Conservation (phyloP, 2,888 invertebrate species). For the Trissolcus japonicus region DNA sequence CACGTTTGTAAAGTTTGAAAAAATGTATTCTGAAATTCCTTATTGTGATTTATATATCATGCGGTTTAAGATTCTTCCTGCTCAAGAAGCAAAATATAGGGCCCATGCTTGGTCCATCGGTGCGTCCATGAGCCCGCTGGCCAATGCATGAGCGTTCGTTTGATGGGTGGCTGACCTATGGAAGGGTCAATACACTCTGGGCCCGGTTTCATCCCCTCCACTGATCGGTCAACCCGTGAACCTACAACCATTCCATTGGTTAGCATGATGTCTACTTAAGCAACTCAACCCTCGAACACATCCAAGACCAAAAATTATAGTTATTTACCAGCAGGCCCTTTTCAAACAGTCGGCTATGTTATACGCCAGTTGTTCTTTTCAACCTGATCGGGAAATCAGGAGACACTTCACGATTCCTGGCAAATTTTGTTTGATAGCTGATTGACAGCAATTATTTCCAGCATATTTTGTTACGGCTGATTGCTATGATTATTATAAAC, state of each 20-base stretch:
- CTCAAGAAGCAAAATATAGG: conserved; percentile 50
- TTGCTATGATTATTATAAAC: too few relatives aligned
- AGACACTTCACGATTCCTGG: conserved; percentile 61
- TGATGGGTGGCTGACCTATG: conserved; percentile 75
- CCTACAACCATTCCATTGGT: conserved; percentile 59
- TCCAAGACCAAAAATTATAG: conserved; percentile 71
- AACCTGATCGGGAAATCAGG: conserved; percentile 61
- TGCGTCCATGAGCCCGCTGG: conserved; percentile 47
- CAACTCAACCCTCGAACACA: conserved; percentile 66
- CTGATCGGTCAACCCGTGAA: conserved; percentile 59
- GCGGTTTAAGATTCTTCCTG: conserved; percentile 43
- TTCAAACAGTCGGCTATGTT: conserved; percentile 73
- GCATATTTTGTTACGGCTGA: too few relatives aligned
- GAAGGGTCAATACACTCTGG: conserved; percentile 73
- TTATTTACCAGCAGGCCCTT: conserved; percentile 71
- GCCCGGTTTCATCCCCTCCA: conserved; percentile 70
- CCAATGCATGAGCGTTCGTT: conserved; percentile 58
- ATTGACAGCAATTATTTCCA: conserved; percentile 10
- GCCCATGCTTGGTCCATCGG: conserved; percentile 53
- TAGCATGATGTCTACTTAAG: conserved; percentile 61
- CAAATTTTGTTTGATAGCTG: conserved; percentile 15
- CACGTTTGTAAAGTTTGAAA: not conserved
- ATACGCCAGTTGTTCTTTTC: conserved; percentile 68
- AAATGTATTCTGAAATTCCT: conserved; percentile 13
- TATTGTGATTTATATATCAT: conserved; percentile 44